Evolutionary conservation across 1,140 invertebrate genomes (phyloP).

Genomic region (Drosophila virilis): DNA sequence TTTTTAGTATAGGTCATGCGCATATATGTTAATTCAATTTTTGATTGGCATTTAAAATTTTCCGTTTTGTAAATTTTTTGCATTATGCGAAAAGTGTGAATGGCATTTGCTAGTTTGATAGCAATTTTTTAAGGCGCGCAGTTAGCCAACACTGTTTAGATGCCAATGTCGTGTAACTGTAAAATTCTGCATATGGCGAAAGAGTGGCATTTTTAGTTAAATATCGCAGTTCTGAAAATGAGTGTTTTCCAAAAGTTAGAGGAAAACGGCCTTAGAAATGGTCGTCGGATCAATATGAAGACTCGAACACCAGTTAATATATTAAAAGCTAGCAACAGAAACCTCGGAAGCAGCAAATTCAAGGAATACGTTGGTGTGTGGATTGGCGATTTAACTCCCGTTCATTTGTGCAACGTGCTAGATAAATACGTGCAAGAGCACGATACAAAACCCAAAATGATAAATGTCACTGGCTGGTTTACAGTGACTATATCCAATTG

Average conservation of each 20-base stretch:
- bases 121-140: not conserved
- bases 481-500: conserved; percentile 45
- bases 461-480: conserved; percentile 38
- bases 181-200: not conserved
- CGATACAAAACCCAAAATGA: not conserved
- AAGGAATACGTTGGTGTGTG: conserved; percentile 8
- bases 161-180: conserved; percentile 6
- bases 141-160: conserved; percentile 15
- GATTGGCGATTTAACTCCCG: conserved; percentile 20
- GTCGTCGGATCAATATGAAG: not conserved
- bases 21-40: too few relatives aligned
- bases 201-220: not conserved
- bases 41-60: too few relatives aligned
- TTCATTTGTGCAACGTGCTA: conserved; percentile 1
- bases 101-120: not conserved
- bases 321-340: conserved; percentile 1
- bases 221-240: not conserved
- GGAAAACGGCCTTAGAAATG: not conserved
- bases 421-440: conserved; percentile 12
- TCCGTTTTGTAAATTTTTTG: not conserved
- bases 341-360: conserved; percentile 1
- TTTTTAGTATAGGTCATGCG: not conserved
- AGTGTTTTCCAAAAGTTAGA: not conserved
- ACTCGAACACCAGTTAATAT: not conserved
- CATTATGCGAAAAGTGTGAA: not conserved